phyloP scores from a whole-genome alignment of 2,113 vertebrate genomes.

The Alosa alosa region DNA sequence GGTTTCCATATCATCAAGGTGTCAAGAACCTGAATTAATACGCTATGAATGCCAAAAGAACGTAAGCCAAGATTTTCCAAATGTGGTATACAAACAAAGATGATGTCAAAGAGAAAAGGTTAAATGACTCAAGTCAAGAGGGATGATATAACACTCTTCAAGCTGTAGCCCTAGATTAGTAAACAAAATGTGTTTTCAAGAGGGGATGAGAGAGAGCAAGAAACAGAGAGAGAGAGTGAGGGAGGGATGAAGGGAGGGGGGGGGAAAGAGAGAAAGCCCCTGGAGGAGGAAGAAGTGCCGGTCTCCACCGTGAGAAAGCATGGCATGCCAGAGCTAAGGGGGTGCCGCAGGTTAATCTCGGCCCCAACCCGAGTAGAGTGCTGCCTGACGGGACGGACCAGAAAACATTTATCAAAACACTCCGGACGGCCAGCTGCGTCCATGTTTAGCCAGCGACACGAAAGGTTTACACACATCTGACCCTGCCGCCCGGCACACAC shows the following conservation, averaged over 20 bases:
- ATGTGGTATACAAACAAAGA: background rate
- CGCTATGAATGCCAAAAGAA: background rate
- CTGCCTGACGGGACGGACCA: background rate
- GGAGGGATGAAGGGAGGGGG: background rate
- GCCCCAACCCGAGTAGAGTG: background rate
- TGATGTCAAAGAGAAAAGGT: background rate
- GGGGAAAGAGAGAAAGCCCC: background rate
- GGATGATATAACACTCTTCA: slow-evolving; percentile 1
- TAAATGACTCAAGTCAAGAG: background rate
- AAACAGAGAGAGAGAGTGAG: background rate
- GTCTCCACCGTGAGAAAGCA: slow-evolving; percentile 12
- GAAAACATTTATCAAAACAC: background rate
- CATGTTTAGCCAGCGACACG: slow-evolving; percentile 7
- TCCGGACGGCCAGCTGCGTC: background rate
- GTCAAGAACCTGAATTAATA: background rate
- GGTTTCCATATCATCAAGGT: background rate
- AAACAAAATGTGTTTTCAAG: slow-evolving; percentile 20
- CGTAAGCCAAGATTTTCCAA: background rate
- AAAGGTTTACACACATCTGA: slow-evolving; percentile 11
- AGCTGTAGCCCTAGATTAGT: background rate
- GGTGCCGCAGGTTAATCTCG: slow-evolving; percentile 5
- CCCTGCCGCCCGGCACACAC: background rate
- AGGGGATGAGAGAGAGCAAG: background rate
- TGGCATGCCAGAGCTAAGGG: slow-evolving; percentile 16
- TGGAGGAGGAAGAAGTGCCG: background rate